Base-by-base conservation (phyloP, 2,113 vertebrate genomes). In the Phodopus roborovskii region DNA sequence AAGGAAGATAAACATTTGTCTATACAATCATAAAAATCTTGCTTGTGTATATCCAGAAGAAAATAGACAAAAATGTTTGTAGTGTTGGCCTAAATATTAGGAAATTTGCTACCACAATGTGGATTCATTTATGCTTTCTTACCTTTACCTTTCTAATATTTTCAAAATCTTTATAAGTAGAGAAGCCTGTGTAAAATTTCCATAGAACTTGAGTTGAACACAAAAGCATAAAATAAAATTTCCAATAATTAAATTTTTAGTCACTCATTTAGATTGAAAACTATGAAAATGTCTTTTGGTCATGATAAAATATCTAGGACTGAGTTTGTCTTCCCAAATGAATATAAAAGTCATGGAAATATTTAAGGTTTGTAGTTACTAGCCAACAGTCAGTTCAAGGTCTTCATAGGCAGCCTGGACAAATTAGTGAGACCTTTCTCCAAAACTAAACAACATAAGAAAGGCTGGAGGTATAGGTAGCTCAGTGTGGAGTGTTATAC, bases 1-100 rank as follows among this genome's bases (percentile, higher is more conserved):
- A 96, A 92, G 77, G 58, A 94, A 95, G 94, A 94, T 96, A 97
- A 97, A 97, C 77, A 96, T 94, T 86, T 96, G 94, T 94, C 53
- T 92, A 39, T 92, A 77, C 6, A 88, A 64, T 86, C 28, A 2
- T 87, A 92, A 95, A 68, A 95, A 85, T 95, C 96, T 90, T 96
- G 90, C 88, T 77, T 33, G 10, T 83, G 28, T 87, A 56, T 33
- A 3, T 73, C 66, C 19, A 88, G 66, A 85, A 89, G 84, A 90
- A 95, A 94, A 90, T 30, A 94, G 79, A 77, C 12, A 12, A 50
- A 81, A 90, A 68, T 24, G 20, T 58, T 95, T 94, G 26, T 64
- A 92, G 11, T 93, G 30, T 75, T 79, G 88, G 74, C 66, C 83
- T 74, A 56, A 85, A 68, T 28, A 66, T 42, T 81, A 66, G 53